A percentile compares a stretch with the other conserved stretches of the same genome.
Evolutionary conservation across 2,797 vertebrate species (phyloP).

Genomic region (Argya squamiceps): DNA sequence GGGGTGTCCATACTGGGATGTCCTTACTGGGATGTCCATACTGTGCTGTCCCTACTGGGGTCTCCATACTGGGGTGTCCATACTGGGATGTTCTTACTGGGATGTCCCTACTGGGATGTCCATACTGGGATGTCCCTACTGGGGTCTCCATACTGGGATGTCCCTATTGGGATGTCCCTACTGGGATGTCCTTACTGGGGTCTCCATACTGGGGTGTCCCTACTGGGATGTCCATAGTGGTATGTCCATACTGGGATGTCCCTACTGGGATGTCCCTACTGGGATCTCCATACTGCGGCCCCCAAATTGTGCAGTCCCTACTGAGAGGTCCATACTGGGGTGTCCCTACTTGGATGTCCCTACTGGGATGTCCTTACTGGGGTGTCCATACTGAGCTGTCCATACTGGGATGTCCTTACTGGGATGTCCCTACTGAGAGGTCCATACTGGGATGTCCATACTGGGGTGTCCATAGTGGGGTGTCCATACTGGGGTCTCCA

Average conservation of each 20-base stretch:
- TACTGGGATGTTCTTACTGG: no score
- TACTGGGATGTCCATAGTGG: not conserved
- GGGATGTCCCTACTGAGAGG: not conserved
- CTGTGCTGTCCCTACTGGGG: not conserved
- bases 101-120: no score
- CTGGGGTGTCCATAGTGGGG: not conserved
- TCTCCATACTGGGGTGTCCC: not conserved
- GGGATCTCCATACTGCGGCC: not conserved
- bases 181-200: not conserved
- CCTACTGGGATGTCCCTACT: not conserved
- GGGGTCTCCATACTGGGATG: not conserved
- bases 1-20: no score
- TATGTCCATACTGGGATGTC: not conserved
- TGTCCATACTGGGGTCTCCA: not conserved
- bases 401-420: not conserved
- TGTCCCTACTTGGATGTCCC: not conserved
- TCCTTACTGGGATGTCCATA: not conserved
- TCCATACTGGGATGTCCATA: no score
- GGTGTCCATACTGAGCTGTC: fast-evolving
- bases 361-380: not conserved
- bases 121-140: no score
- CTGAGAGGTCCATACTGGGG: fast-evolving
- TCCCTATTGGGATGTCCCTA: no score
- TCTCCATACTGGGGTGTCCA: not conserved
- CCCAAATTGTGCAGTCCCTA: no score